phyloP scores from a whole-genome alignment of 2,797 vertebrate species.

The Nannoperca australis region DNA sequence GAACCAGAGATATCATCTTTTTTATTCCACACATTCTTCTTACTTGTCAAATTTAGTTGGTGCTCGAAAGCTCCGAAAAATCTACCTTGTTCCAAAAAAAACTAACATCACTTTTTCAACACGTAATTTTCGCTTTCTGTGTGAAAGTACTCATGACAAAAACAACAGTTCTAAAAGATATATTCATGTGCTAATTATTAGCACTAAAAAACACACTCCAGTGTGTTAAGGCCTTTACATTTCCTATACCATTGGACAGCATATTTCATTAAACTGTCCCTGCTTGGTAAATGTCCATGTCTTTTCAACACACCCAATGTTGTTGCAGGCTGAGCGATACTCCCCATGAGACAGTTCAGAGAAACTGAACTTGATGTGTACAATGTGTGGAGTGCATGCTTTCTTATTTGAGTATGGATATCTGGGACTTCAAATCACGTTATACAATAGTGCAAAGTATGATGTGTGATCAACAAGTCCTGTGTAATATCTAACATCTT shows the following conservation, averaged over 20 bases:
- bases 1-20: not conserved
- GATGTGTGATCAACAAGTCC: slow-evolving; percentile 17
- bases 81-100: too few species aligned
- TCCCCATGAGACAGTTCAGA: not conserved
- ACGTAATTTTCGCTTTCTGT: too few species aligned
- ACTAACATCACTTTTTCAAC: too few species aligned
- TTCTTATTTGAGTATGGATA: not conserved
- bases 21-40: not conserved
- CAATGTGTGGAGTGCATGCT: slow-evolving; percentile 4
- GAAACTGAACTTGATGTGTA: not conserved
- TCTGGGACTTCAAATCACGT: not conserved
- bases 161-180: too few species aligned
- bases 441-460: not conserved
- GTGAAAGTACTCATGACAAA: too few species aligned
- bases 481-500: slow-evolving; percentile 15
- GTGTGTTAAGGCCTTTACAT: too few species aligned
- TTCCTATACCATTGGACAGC: not conserved
- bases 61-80: too few species aligned
- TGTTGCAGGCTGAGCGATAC: not conserved
- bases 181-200: too few species aligned
- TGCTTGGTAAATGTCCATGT: not conserved
- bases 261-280: not conserved
- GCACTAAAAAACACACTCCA: too few species aligned
- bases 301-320: not conserved
- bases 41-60: too few species aligned